Conservation (phyloP, 2,888 invertebrate genomes). For the Sinohyriopsis cumingii region DNA sequence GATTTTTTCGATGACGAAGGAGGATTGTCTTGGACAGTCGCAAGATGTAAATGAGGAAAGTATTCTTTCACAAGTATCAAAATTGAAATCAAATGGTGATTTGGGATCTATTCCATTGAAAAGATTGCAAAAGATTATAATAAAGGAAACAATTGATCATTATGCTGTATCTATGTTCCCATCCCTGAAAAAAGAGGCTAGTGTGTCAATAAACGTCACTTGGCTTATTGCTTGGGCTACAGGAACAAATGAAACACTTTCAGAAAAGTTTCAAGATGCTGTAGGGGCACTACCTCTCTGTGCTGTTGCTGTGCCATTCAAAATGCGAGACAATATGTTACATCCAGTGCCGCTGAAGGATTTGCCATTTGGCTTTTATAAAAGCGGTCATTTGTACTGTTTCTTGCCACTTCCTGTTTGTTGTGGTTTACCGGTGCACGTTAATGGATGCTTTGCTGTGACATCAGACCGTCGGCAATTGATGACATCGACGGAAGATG, state of each 20-base stretch:
- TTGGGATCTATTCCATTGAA: too few species aligned
- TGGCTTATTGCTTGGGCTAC: slow-evolving; percentile 40
- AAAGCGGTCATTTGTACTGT: slow-evolving; percentile 42
- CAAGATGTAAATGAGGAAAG: too few species aligned
- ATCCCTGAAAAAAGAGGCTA: too few species aligned
- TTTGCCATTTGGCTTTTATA: slow-evolving; percentile 33
- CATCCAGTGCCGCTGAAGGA: not conserved
- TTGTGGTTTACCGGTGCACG: slow-evolving; percentile 59
- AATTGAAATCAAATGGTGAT: too few species aligned
- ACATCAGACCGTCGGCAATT: slow-evolving; percentile 56
- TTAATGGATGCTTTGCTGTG: slow-evolving; percentile 34
- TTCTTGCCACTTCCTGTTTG: slow-evolving; percentile 60
- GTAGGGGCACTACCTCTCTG: slow-evolving; percentile 33
- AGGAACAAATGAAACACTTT: slow-evolving; percentile 11
- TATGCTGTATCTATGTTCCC: too few species aligned
- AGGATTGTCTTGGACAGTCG: not conserved
- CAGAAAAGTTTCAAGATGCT: slow-evolving; percentile 4
- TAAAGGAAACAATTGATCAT: too few species aligned
- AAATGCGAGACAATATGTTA: not conserved
- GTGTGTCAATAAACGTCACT: too few species aligned
- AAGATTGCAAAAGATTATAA: too few species aligned
- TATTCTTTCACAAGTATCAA: too few species aligned
- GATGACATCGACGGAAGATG: slow-evolving; percentile 49
- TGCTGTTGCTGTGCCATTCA: slow-evolving; percentile 18
- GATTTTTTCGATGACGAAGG: not conserved